Conservation (phyloP, 2,888 invertebrate genomes). For the Tribolium freemani region DNA sequence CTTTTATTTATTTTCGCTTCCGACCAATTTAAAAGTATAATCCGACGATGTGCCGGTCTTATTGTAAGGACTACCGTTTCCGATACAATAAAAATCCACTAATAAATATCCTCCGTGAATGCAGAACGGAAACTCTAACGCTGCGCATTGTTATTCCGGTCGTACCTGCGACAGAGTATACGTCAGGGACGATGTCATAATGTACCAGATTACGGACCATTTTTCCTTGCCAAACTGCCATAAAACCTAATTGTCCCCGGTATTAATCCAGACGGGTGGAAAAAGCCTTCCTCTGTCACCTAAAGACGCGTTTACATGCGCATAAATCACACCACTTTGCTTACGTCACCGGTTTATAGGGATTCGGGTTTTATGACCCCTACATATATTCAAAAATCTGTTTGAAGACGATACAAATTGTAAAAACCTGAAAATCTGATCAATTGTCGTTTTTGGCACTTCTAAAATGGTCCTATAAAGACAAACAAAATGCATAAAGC, state of each 20-base stretch:
- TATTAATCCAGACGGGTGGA: constrained; percentile 8
- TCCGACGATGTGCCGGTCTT: constrained; percentile 8
- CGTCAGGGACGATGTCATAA: constrained; percentile 18
- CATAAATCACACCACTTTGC: background rate
- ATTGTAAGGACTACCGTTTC: constrained; percentile 14
- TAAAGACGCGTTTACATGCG: background rate
- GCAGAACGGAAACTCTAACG: constrained; percentile 21
- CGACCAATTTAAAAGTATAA: constrained; percentile 16
- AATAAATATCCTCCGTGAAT: constrained; percentile 28
- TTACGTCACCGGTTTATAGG: no score
- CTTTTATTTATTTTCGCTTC: constrained; percentile 11
- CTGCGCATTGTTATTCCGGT: constrained; percentile 22
- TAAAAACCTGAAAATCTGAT: no score
- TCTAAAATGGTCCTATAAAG: no score
- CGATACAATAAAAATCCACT: constrained; percentile 30
- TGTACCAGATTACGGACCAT: constrained; percentile 10
- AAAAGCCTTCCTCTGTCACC: background rate
- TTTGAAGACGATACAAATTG: no score
- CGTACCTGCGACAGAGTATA: constrained; percentile 25
- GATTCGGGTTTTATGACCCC: no score
- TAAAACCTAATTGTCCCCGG: constrained; percentile 26
- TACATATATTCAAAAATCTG: no score
- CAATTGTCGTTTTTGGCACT: no score
- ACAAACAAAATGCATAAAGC: no score
- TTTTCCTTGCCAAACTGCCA: constrained; percentile 21